Percentiles rank a stretch among this genome's conserved stretches.
phyloP scores from a whole-genome alignment of 92 coral and sea anemone genomes.

The Anthopleura xanthogrammica region DNA sequence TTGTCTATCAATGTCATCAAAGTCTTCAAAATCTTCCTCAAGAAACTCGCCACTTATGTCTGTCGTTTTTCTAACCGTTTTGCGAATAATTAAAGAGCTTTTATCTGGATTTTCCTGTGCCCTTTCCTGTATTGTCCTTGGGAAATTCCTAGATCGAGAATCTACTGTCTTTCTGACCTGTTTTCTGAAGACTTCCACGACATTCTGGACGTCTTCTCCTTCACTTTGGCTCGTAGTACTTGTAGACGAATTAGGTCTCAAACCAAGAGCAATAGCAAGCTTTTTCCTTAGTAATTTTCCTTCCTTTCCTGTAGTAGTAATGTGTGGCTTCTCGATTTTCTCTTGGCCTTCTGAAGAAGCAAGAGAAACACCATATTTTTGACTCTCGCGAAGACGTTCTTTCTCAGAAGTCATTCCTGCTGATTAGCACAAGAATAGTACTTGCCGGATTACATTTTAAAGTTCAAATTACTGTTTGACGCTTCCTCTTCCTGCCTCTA shows the following conservation, averaged over 20 bases:
- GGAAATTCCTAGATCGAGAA: background rate
- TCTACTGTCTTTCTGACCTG: constrained; percentile 13
- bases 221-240: constrained; percentile 22
- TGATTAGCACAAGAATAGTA: background rate
- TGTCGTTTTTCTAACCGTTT: constrained; percentile 12
- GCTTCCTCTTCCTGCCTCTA: background rate
- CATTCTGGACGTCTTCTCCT: constrained; percentile 24
- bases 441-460: background rate
- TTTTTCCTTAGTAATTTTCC: constrained; percentile 30
- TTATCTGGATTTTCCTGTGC: background rate
- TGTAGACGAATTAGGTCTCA: constrained; percentile 8
- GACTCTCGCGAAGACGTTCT: background rate
- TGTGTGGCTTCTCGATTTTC: constrained; percentile 14
- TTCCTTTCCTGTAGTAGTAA: constrained; percentile 35
- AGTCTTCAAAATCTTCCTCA: background rate
- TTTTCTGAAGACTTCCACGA: constrained; percentile 21
- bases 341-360: background rate
- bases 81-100: background rate
- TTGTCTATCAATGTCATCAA: constrained; percentile 5
- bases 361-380: background rate
- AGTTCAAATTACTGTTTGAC: background rate
- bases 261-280: constrained; percentile 35
- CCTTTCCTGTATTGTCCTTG: background rate
- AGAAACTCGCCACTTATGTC: constrained; percentile 7
- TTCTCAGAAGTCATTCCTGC: background rate